Conservation (phyloP, 2,888 invertebrate species). For the Cylloceria caligata region DNA sequence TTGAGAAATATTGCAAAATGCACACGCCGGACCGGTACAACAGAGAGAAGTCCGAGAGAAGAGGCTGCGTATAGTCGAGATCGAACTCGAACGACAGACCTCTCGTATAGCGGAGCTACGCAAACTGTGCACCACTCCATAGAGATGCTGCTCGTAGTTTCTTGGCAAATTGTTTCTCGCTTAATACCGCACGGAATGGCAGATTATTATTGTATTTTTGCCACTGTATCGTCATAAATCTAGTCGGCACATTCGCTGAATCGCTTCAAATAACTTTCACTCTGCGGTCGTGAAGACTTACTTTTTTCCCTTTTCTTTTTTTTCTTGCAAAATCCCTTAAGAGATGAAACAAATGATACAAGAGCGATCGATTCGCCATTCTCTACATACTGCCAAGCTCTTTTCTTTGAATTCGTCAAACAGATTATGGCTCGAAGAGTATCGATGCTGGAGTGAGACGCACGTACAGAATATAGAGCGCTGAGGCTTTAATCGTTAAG, state of each 20-base stretch:
- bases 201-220: slow-evolving; percentile 14
- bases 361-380: neutral
- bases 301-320: neutral
- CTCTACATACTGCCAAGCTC: neutral
- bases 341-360: neutral
- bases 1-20: slow-evolving; percentile 47
- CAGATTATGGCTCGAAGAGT: neutral
- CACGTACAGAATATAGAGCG: neutral
- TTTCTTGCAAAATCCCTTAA: neutral
- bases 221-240: slow-evolving; percentile 9
- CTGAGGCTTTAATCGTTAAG: slow-evolving; percentile 56
- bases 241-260: slow-evolving; percentile 5
- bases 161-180: slow-evolving; percentile 40
- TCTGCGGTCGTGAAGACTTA: neutral
- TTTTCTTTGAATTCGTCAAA: slow-evolving; percentile 10
- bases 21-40: slow-evolving; percentile 4
- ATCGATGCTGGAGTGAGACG: neutral
- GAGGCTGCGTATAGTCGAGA: slow-evolving; percentile 15
- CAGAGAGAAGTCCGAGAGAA: neutral
- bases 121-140: neutral
- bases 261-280: slow-evolving; percentile 13
- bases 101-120: neutral
- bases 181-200: slow-evolving; percentile 26
- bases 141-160: slow-evolving; percentile 5
- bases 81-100: slow-evolving; percentile 21